Percentiles rank a stretch among this genome's conserved stretches.
Evolutionary conservation across 2,797 vertebrate species (phyloP).

Genomic region (Poecilia picta): DNA sequence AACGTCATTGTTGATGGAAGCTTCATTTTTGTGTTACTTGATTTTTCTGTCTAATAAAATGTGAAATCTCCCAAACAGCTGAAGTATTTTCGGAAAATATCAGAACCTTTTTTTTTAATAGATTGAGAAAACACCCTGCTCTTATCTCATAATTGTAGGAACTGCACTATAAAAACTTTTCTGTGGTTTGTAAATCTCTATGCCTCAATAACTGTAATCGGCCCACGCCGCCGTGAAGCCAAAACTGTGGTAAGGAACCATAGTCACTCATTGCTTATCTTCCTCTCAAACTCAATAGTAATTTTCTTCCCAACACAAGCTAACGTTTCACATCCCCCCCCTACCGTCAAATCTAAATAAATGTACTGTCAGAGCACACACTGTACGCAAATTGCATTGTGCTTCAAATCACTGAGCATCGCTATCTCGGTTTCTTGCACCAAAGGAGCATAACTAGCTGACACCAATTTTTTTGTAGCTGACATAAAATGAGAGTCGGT

Average conservation of each 20-base stretch:
- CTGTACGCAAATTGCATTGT: not conserved
- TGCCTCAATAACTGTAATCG: not conserved
- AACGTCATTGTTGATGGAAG: conserved; percentile 45
- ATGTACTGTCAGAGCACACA: not conserved
- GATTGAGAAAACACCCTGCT: not conserved
- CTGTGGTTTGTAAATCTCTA: not conserved
- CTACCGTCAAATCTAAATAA: not conserved
- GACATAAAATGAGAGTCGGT: not conserved
- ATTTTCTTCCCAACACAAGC: not conserved
- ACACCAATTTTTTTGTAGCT: not conserved
- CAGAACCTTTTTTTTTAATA: not conserved
- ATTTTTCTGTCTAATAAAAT: not conserved
- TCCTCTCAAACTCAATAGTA: not conserved
- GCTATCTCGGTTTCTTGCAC: not conserved
- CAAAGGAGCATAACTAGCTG: not conserved
- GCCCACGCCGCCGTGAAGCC: not conserved
- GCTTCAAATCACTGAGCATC: not conserved
- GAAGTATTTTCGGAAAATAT: not conserved
- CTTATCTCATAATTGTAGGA: not conserved
- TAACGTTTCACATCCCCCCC: not conserved
- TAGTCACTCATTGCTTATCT: not conserved
- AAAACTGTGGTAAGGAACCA: not conserved
- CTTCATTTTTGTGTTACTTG: conserved; percentile 19
- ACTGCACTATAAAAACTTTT: not conserved
- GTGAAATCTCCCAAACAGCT: not conserved